Conservation (phyloP, 2,113 vertebrate genomes). For the Rhombomys opimus region DNA sequence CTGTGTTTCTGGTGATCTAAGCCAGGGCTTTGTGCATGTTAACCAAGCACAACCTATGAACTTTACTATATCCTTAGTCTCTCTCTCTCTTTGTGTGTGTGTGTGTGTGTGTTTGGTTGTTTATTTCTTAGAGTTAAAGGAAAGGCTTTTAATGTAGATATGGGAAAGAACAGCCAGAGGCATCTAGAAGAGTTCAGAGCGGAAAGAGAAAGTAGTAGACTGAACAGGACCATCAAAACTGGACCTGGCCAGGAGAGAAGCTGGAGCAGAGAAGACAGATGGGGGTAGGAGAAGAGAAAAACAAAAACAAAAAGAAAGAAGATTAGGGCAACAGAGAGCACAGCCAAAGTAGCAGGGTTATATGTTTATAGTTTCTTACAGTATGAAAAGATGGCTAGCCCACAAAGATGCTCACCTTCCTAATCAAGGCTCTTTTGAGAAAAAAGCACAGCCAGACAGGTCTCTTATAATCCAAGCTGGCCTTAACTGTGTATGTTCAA, state of each 20-base stretch:
- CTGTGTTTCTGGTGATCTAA: neutral
- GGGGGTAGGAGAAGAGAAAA: neutral
- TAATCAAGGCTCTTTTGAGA: neutral
- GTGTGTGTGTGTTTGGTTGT: neutral
- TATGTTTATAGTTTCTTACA: neutral
- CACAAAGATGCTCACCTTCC: neutral
- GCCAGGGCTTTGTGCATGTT: neutral
- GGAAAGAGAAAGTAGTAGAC: neutral
- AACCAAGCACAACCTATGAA: neutral
- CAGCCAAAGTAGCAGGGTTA: neutral
- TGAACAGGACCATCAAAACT: neutral
- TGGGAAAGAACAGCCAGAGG: neutral
- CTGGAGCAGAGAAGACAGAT: neutral
- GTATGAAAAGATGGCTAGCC: neutral
- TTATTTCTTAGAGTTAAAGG: too few relatives aligned
- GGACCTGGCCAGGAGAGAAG: neutral
- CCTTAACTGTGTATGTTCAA: neutral
- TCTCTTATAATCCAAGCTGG: neutral
- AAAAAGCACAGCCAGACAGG: neutral
- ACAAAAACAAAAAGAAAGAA: neutral
- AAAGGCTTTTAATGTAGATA: neutral
- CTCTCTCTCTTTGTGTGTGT: neutral
- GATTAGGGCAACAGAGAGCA: neutral
- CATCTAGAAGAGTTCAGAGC: neutral
- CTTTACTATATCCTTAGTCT: neutral